These are phyloP conservation scores for Dinomys branickii DNA, from an alignment of 2,113 vertebrate genomes.

Conservation along the genomic window DNA sequence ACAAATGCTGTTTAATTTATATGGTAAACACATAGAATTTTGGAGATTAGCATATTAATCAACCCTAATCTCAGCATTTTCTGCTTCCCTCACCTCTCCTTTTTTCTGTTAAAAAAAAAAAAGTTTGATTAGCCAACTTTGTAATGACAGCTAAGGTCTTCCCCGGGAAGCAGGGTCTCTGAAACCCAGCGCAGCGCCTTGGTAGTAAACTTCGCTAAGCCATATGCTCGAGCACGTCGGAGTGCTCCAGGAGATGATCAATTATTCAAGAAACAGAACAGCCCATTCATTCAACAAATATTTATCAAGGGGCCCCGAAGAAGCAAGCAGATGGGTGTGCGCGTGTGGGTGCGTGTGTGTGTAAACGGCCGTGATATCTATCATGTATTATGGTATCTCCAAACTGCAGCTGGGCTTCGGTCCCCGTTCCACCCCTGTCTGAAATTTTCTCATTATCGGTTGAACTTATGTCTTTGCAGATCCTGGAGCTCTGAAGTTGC, in stretches of 20 bases:
- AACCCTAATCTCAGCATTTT: constrained; percentile 52
- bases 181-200: not conserved
- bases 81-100: not conserved
- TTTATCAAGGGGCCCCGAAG: not conserved
- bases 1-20: constrained; percentile 80
- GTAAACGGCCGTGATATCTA: not conserved
- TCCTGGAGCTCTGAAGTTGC: not conserved
- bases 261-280: constrained; percentile 60
- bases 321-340: not conserved
- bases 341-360: not conserved
- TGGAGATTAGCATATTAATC: constrained; percentile 78
- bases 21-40: constrained; percentile 70
- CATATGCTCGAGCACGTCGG: constrained; percentile 40
- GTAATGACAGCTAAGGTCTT: not conserved
- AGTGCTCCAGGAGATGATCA: constrained; percentile 58
- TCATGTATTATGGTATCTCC: not conserved
- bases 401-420: not conserved
- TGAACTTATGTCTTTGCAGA: constrained; percentile 42
- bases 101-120: not conserved
- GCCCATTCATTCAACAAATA: constrained; percentile 51
- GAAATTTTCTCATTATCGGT: not conserved
- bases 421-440: not conserved
- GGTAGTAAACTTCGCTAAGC: not conserved
- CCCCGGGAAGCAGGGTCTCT: constrained; percentile 13
- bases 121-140: constrained; percentile 47